Percentiles rank a stretch among this genome's conserved stretches.
phyloP scores from a whole-genome alignment of 2,888 invertebrate species.

The Idaea straminata region DNA sequence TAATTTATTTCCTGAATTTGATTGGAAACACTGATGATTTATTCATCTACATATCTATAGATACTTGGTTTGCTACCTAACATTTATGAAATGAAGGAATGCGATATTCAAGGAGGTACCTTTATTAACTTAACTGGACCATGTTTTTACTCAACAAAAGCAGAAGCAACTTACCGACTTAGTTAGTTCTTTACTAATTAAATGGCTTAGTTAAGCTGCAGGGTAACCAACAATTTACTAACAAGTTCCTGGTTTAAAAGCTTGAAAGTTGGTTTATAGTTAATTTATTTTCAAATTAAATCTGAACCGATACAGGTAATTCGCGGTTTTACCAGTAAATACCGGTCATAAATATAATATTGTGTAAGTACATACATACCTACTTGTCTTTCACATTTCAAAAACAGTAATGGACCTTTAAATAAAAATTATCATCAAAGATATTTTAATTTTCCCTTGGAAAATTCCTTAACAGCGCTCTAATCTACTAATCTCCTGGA shows the following conservation, averaged over 20 bases:
- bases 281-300: neutral
- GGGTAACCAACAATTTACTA: neutral
- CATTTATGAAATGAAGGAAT: too few relatives aligned
- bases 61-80: too few relatives aligned
- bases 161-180: neutral
- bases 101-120: too few relatives aligned
- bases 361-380: neutral
- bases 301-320: neutral
- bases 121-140: too few relatives aligned
- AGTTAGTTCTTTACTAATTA: neutral
- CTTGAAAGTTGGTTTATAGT: neutral
- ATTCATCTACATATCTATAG: too few relatives aligned
- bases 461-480: neutral
- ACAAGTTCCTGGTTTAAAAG: neutral
- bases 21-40: neutral
- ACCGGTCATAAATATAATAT: neutral
- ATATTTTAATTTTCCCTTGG: neutral
- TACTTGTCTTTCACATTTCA: too few relatives aligned
- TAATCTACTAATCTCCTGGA: neutral
- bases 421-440: neutral
- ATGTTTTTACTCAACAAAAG: neutral
- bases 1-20: neutral
- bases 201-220: neutral
- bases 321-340: neutral
- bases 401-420: too few relatives aligned